These are phyloP conservation scores for Oreochromis niloticus DNA, from an alignment of 2,113 vertebrate species.

Conservation along the genomic window DNA sequence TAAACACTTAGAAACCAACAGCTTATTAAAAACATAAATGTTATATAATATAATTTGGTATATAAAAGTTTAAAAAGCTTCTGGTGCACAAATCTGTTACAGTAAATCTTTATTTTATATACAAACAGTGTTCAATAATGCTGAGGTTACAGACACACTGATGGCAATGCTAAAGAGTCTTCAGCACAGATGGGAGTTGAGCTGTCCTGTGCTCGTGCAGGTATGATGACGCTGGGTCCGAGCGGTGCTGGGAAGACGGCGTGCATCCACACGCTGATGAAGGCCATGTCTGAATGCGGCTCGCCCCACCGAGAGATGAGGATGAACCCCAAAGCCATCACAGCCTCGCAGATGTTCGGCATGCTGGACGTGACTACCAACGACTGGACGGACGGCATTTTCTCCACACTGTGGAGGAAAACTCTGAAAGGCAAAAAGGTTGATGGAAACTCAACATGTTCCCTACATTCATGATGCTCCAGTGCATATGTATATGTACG, in stretches of 20 bases:
- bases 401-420: conserved; percentile 85
- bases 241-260: conserved; percentile 80
- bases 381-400: conserved; percentile 86
- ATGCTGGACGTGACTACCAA: conserved; percentile 83
- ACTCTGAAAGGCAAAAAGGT: conserved; percentile 85
- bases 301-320: conserved; percentile 81
- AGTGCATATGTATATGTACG: background rate
- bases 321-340: conserved; percentile 88
- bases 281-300: conserved; percentile 80
- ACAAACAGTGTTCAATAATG: background rate
- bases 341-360: conserved; percentile 85
- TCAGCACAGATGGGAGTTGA: background rate
- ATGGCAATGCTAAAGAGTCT: background rate
- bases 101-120: background rate
- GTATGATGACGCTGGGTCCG: conserved; percentile 82
- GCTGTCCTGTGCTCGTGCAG: conserved; percentile 37
- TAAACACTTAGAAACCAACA: background rate
- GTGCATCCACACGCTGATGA: conserved; percentile 81
- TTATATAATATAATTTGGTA: background rate
- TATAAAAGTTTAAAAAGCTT: background rate
- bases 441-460: background rate
- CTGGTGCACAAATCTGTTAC: background rate
- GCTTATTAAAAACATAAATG: accelerated
- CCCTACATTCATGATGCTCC: background rate
- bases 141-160: background rate